These are phyloP conservation scores for Myotis pilosus DNA, from an alignment of 2,797 vertebrate genomes.

Conservation along the genomic window DNA sequence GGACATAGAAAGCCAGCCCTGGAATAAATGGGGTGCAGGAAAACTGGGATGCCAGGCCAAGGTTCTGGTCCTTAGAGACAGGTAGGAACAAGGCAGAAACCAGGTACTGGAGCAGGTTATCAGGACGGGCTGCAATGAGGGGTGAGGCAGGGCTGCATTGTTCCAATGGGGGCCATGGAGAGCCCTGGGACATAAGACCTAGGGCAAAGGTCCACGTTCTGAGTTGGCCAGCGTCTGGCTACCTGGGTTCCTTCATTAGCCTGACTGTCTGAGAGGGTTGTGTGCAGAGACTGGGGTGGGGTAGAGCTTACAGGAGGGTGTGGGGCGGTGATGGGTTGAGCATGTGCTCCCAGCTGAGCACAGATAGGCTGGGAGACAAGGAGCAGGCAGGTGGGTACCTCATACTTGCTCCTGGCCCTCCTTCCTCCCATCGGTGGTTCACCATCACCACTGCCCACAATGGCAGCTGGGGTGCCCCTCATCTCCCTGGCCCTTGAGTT, in stretches of 20 bases:
- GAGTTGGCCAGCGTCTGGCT: not conserved
- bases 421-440: not conserved
- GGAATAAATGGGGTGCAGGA: not conserved
- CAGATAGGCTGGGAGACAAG: not conserved
- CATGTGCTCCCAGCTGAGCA: not conserved
- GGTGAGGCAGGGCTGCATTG: not conserved
- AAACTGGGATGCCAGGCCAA: not conserved
- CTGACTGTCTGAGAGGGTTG: not conserved
- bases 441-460: not conserved
- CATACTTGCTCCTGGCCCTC: accelerated
- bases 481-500: not conserved
- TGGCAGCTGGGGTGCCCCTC: accelerated
- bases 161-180: not conserved
- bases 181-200: not conserved
- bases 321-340: not conserved
- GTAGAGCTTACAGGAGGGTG: not conserved
- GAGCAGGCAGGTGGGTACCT: not conserved
- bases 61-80: not conserved
- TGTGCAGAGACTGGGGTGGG: not conserved
- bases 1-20: not conserved
- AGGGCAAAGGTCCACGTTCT: accelerated
- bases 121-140: not conserved
- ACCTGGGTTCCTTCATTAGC: not conserved
- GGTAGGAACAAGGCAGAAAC: not conserved
- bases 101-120: not conserved